Percentiles rank a stretch among this genome's conserved stretches.
These are phyloP conservation scores for Drosophila sproati DNA, from an alignment of 1,140 invertebrate genomes.

Conservation along the genomic window DNA sequence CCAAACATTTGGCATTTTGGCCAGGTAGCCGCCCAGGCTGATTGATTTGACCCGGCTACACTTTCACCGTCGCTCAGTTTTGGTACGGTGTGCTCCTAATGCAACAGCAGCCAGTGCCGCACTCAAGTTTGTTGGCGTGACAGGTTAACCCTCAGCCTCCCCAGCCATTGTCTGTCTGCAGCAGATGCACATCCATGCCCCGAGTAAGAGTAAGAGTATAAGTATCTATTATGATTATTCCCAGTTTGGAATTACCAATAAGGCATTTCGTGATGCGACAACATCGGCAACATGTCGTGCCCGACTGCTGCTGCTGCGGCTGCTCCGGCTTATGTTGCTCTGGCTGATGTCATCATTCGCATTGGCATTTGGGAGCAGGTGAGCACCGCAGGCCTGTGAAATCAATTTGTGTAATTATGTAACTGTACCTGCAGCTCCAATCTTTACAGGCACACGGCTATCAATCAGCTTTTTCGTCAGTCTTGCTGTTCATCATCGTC, in stretches of 20 bases:
- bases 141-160: constrained; percentile 8
- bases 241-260: constrained; percentile 64
- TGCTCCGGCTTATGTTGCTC: constrained; percentile 33
- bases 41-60: constrained; percentile 69
- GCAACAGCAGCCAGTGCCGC: constrained; percentile 34
- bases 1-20: constrained; percentile 42
- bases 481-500: constrained; percentile 12
- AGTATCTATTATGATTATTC: constrained; percentile 60
- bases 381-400: constrained; percentile 56
- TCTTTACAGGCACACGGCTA: constrained; percentile 18
- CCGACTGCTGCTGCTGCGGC: constrained; percentile 11
- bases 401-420: constrained; percentile 73
- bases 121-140: constrained; percentile 50
- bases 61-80: constrained; percentile 49
- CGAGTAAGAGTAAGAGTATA: neutral
- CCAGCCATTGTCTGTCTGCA: constrained; percentile 14
- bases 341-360: constrained; percentile 57
- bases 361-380: constrained; percentile 54
- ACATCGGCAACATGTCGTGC: constrained; percentile 23
- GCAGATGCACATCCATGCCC: neutral
- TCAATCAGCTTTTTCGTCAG: constrained; percentile 38
- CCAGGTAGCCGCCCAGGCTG: constrained; percentile 67
- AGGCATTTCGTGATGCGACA: constrained; percentile 67
- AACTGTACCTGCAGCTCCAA: constrained; percentile 55
- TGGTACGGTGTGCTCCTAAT: constrained; percentile 19